A percentile compares a stretch with the other conserved stretches of the same genome.
These are phyloP conservation scores for Volucella inflata DNA, from an alignment of 2,888 invertebrate genomes.

Conservation along the genomic window DNA sequence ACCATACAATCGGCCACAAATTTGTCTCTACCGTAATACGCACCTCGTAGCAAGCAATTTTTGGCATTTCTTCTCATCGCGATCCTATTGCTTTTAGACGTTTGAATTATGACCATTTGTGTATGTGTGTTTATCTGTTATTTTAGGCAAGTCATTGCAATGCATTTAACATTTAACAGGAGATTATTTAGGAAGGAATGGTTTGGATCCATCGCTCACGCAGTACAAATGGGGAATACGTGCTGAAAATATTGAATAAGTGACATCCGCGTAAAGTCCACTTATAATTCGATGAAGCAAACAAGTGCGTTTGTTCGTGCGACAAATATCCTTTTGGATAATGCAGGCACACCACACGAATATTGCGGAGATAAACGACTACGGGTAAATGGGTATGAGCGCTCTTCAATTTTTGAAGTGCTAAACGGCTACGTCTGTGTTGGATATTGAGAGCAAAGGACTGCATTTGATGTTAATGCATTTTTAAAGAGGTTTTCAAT, in stretches of 20 bases:
- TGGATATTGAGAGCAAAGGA: slow-evolving; percentile 24
- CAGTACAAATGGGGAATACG: slow-evolving; percentile 56
- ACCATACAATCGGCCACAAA: slow-evolving; percentile 46
- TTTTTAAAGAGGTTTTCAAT: slow-evolving; percentile 47
- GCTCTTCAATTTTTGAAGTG: slow-evolving; percentile 66
- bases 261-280: slow-evolving; percentile 7
- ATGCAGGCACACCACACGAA: slow-evolving; percentile 43
- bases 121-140: slow-evolving; percentile 32
- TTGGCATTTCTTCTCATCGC: slow-evolving; percentile 32
- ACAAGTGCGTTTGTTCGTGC: slow-evolving; percentile 73
- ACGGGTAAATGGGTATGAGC: slow-evolving; percentile 35
- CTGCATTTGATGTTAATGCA: slow-evolving; percentile 67
- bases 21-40: slow-evolving; percentile 46
- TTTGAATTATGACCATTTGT: background rate
- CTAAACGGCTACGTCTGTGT: slow-evolving; percentile 37
- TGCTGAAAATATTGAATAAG: slow-evolving; percentile 66
- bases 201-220: background rate
- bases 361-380: background rate
- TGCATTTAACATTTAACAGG: slow-evolving; percentile 43
- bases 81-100: background rate
- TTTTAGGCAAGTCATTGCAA: slow-evolving; percentile 29
- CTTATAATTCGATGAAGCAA: slow-evolving; percentile 69
- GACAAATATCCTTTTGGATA: slow-evolving; percentile 68
- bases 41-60: slow-evolving; percentile 61
- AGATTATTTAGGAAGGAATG: background rate